phyloP scores from a whole-genome alignment of 2,113 vertebrate species.

The Plestiodon gilberti region DNA sequence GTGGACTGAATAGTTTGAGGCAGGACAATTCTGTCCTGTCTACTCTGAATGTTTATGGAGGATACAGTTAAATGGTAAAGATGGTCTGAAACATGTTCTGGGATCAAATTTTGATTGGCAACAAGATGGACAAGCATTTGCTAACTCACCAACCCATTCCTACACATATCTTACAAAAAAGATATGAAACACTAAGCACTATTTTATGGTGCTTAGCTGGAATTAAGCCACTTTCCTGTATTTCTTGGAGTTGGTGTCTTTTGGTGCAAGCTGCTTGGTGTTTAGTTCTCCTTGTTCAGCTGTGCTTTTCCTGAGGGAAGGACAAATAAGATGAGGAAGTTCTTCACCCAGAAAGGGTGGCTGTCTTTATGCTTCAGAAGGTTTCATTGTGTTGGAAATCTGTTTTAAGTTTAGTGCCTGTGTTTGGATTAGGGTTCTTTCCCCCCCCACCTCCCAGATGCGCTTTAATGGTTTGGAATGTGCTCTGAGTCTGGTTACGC shows the following conservation, averaged over 20 bases:
- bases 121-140: neutral
- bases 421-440: neutral
- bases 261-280: neutral
- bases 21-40: neutral
- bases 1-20: too few relatives aligned
- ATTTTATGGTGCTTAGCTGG: neutral
- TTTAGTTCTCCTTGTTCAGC: accelerated
- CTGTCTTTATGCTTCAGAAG: neutral
- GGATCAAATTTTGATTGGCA: neutral
- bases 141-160: neutral
- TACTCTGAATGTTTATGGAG: neutral
- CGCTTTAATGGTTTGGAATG: slow-evolving; percentile 4
- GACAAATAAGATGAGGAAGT: neutral
- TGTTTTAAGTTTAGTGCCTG: slow-evolving; percentile 24
- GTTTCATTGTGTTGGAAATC: neutral
- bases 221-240: neutral
- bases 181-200: neutral
- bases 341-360: neutral
- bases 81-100: neutral
- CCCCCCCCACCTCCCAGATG: neutral
- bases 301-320: slow-evolving; percentile 9
- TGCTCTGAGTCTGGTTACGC: slow-evolving; percentile 29
- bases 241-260: neutral
- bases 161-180: neutral
- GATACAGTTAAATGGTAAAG: neutral